Evolutionary conservation across 2,113 vertebrate genomes (phyloP).

Genomic region (Nansenia antarctica): DNA sequence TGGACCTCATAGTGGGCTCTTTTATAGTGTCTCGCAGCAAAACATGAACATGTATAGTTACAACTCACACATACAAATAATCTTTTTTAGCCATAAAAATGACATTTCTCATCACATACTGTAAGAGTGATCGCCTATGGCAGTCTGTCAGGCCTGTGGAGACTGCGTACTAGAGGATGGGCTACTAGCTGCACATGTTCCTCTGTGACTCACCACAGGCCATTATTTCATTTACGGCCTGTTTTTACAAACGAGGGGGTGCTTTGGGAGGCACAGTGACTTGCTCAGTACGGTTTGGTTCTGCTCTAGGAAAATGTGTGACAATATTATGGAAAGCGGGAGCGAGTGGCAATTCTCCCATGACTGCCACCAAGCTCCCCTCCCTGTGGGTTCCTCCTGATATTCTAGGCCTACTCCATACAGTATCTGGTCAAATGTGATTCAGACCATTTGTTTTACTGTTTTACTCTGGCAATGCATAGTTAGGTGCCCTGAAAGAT

Average conservation of each 20-base stretch:
- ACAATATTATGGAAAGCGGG: conserved; percentile 19
- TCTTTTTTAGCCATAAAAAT: background rate
- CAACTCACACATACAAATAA: background rate
- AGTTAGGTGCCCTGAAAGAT: too few species aligned
- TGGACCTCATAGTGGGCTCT: background rate
- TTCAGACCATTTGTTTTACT: background rate
- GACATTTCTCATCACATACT: background rate
- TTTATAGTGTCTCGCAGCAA: background rate
- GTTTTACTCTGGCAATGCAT: too few species aligned
- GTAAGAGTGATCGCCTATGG: background rate
- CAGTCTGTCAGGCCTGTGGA: background rate
- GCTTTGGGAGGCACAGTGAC: background rate
- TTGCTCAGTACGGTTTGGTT: conserved; percentile 10
- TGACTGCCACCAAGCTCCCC: background rate
- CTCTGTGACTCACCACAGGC: background rate
- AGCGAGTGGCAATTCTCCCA: conserved; percentile 12
- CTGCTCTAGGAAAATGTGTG: conserved; percentile 26
- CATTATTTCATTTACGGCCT: background rate
- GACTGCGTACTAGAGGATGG: too few species aligned
- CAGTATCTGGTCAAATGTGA: background rate
- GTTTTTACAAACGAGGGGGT: background rate
- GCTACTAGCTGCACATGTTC: background rate
- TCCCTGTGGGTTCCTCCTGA: background rate
- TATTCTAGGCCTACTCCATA: too few species aligned
- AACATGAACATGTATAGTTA: background rate